Evolutionary conservation across 2,113 vertebrate species (phyloP).

Genomic region (Eublepharis macularius): DNA sequence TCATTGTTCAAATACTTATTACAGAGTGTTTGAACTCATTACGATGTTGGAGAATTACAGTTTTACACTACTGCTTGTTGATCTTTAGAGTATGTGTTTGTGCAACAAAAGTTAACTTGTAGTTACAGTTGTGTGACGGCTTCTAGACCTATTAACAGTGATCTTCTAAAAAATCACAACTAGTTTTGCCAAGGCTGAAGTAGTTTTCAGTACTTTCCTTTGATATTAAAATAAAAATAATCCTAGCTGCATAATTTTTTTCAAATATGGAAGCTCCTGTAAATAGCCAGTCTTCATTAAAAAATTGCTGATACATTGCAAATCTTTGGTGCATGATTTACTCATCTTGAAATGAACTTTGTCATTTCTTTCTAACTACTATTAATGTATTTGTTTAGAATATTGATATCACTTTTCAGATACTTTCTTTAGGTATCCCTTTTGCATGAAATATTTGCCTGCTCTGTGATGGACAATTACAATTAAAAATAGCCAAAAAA

Average conservation of each 20-base stretch:
- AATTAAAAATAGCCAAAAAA: neutral
- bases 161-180: neutral
- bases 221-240: neutral
- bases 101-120: neutral
- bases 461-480: neutral
- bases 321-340: neutral
- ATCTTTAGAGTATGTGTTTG: rapidly evolving
- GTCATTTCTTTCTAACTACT: neutral
- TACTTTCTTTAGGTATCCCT: neutral
- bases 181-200: neutral
- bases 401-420: too few relatives aligned
- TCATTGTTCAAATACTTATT: neutral
- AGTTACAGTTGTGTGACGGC: neutral
- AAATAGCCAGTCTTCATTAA: neutral
- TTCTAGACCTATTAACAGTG: neutral
- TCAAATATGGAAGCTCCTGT: neutral
- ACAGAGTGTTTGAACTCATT: neutral
- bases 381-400: too few relatives aligned
- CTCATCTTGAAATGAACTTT: conserved; percentile 17
- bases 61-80: neutral
- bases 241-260: rapidly evolving
- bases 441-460: conserved; percentile 1
- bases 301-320: neutral
- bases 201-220: conserved; percentile 6
- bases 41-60: neutral